A percentile compares a stretch with the other conserved stretches of the same genome.
Conservation (phyloP, 2,888 invertebrate species). For the Noctua janthe region DNA sequence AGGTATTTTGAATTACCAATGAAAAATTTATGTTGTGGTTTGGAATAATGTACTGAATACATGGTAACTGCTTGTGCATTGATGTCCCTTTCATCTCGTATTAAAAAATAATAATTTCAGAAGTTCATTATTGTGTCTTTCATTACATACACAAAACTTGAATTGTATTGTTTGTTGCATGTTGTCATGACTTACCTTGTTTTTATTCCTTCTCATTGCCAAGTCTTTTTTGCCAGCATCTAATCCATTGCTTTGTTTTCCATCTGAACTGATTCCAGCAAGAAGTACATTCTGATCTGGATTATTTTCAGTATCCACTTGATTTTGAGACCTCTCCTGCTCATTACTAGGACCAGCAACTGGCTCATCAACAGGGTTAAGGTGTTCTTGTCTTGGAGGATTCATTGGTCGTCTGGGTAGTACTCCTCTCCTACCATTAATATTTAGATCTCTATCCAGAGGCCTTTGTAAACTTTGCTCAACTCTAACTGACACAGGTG, state of each 20-base stretch:
- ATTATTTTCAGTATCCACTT: conserved; percentile 73
- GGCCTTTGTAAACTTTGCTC: conserved; percentile 88
- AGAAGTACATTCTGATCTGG: conserved; percentile 67
- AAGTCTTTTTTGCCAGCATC: conserved; percentile 81
- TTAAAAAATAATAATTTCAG: no score
- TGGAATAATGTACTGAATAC: not conserved
- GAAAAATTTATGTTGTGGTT: not conserved
- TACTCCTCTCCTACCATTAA: conserved; percentile 93
- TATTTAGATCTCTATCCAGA: conserved; percentile 93
- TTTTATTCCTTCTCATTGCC: conserved; percentile 82
- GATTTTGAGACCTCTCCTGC: conserved; percentile 66
- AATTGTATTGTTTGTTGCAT: not conserved
- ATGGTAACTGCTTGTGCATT: not conserved
- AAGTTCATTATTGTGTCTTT: not conserved
- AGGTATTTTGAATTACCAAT: no score
- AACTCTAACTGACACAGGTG: conserved; percentile 87
- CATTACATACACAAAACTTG: not conserved
- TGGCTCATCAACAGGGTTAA: conserved; percentile 78
- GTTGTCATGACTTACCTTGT: conserved; percentile 73
- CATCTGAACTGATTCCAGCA: conserved; percentile 75
- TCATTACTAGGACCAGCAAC: conserved; percentile 87
- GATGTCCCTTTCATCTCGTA: not conserved
- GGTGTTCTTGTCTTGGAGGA: conserved; percentile 73
- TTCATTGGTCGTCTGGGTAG: conserved; percentile 83
- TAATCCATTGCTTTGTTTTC: conserved; percentile 73